These are phyloP conservation scores for Lasioglossum oenotherae DNA, from an alignment of 2,888 invertebrate genomes.

Conservation along the genomic window DNA sequence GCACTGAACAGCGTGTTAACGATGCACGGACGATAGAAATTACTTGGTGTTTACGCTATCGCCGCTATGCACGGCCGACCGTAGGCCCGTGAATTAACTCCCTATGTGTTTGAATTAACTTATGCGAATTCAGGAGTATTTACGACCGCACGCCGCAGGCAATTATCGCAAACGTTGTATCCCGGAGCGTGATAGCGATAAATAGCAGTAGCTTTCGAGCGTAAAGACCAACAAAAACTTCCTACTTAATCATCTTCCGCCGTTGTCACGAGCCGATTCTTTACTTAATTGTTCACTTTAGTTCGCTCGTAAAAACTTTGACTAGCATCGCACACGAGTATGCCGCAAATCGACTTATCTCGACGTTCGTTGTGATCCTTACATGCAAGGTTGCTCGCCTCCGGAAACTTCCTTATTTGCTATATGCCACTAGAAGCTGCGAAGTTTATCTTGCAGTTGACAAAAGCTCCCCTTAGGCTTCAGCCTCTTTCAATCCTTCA, in stretches of 20 bases:
- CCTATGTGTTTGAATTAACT: conserved; percentile 30
- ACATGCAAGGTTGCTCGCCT: neutral
- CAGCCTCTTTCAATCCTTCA: neutral
- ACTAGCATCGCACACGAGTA: neutral
- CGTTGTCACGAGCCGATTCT: neutral
- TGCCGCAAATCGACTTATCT: neutral
- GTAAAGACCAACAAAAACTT: neutral
- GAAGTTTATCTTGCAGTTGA: conserved; percentile 9
- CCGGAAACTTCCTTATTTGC: conserved; percentile 13
- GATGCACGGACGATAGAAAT: conserved; percentile 57
- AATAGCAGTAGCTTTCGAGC: neutral
- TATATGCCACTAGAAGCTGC: neutral
- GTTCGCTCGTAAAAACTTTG: neutral
- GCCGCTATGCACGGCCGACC: conserved; percentile 9
- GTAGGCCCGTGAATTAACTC: conserved; percentile 22
- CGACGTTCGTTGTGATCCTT: neutral
- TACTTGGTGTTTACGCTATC: conserved; percentile 58
- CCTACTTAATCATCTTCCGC: neutral
- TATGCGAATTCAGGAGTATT: conserved; percentile 1
- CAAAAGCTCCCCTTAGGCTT: neutral
- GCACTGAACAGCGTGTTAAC: conserved; percentile 31
- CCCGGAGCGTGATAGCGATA: neutral
- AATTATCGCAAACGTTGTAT: conserved; percentile 16
- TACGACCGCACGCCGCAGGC: conserved; percentile 3
- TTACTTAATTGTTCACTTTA: neutral